phyloP scores from a whole-genome alignment of 2,113 vertebrate species.

The Naja naja region DNA sequence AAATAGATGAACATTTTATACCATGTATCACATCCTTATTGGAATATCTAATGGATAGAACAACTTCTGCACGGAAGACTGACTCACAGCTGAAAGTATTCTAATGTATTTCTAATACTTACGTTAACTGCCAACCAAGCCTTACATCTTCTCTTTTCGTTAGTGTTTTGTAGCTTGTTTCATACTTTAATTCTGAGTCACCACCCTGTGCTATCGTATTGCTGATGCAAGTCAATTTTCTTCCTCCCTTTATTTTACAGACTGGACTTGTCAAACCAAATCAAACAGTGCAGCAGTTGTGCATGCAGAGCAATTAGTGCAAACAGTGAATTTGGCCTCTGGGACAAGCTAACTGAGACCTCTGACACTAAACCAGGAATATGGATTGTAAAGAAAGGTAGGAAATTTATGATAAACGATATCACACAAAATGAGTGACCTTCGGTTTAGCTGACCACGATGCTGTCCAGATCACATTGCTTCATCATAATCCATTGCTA shows the following conservation, averaged over 20 bases:
- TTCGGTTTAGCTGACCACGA: neutral
- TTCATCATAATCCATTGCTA: neutral
- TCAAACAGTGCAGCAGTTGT: neutral
- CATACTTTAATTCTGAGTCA: neutral
- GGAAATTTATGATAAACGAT: neutral
- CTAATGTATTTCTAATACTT: neutral
- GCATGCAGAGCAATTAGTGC: neutral
- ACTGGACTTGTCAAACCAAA: conserved; percentile 1
- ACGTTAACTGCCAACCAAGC: neutral
- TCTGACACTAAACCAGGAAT: neutral
- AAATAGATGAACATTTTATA: neutral
- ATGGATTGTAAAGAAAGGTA: neutral
- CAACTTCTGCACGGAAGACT: neutral
- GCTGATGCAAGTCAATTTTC: neutral
- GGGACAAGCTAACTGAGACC: neutral
- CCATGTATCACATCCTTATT: neutral
- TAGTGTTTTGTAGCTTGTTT: neutral
- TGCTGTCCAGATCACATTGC: neutral
- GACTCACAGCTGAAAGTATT: neutral
- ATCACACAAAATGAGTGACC: neutral
- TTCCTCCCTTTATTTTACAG: neutral
- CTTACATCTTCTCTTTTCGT: neutral
- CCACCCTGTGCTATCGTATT: neutral
- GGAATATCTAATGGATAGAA: neutral
- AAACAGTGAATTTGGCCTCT: neutral